Evolutionary conservation across 2,797 vertebrate genomes (phyloP).

Genomic region (Coccyzus lansbergi): DNA sequence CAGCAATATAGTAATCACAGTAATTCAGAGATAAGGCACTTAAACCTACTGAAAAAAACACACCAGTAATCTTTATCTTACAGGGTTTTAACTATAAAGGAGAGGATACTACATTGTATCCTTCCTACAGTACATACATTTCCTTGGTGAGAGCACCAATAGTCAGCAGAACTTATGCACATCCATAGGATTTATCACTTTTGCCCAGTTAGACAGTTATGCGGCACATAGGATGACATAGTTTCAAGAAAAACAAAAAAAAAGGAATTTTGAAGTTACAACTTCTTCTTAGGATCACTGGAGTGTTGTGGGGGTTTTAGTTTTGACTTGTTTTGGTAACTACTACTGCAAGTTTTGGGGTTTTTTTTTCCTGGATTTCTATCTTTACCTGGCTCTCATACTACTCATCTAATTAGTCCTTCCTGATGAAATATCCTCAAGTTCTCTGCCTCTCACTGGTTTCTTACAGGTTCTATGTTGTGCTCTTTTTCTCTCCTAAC

Average conservation of each 20-base stretch:
- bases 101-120: not conserved
- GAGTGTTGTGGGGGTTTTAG: accelerated
- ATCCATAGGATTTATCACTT: not conserved
- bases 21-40: not conserved
- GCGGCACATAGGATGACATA: not conserved
- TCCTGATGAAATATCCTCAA: not conserved
- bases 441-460: not conserved
- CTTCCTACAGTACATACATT: not conserved
- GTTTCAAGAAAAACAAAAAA: not conserved
- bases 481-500: not conserved
- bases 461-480: not conserved
- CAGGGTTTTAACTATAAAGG: not conserved
- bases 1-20: not conserved
- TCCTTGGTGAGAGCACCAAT: not conserved
- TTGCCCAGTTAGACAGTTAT: not conserved
- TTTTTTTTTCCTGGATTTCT: not conserved
- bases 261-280: not conserved
- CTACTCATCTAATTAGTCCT: not conserved
- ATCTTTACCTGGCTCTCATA: not conserved
- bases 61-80: not conserved
- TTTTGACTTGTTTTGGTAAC: too few relatives aligned
- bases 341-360: not conserved
- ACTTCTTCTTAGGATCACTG: not conserved
- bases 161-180: not conserved
- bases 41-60: not conserved